Percentiles rank a stretch among this genome's conserved stretches.
These are phyloP conservation scores for Laupala kohalensis DNA, from an alignment of 1,140 invertebrate genomes.

Conservation along the genomic window DNA sequence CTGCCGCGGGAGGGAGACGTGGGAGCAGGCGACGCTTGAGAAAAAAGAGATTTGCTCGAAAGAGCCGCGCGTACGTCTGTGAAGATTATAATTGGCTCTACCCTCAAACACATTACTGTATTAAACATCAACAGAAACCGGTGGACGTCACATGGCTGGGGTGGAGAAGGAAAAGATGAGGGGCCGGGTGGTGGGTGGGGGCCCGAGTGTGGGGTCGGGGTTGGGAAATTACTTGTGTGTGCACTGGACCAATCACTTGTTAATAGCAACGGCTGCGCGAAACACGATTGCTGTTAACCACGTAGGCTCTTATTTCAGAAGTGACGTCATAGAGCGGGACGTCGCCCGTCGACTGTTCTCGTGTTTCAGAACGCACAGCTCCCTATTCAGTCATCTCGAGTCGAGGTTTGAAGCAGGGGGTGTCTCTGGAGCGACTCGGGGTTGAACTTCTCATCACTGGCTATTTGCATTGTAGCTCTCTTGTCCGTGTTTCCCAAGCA, in stretches of 20 bases:
- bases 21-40: background rate
- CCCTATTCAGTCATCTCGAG: no score
- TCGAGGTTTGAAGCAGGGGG: no score
- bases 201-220: background rate
- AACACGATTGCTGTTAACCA: background rate
- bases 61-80: background rate
- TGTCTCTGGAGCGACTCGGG: no score
- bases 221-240: background rate
- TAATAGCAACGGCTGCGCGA: background rate
- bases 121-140: background rate
- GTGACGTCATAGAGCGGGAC: background rate
- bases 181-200: background rate
- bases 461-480: no score
- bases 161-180: background rate
- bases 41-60: background rate
- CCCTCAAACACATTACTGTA: background rate
- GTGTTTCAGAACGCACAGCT: background rate
- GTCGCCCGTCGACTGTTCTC: background rate
- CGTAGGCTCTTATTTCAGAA: background rate
- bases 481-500: no score
- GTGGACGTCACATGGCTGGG: background rate
- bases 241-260: background rate
- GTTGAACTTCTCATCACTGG: no score
- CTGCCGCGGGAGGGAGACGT: background rate
- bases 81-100: background rate